phyloP scores from a whole-genome alignment of 1,140 invertebrate genomes.

The Ceratosolen fusciceps region DNA sequence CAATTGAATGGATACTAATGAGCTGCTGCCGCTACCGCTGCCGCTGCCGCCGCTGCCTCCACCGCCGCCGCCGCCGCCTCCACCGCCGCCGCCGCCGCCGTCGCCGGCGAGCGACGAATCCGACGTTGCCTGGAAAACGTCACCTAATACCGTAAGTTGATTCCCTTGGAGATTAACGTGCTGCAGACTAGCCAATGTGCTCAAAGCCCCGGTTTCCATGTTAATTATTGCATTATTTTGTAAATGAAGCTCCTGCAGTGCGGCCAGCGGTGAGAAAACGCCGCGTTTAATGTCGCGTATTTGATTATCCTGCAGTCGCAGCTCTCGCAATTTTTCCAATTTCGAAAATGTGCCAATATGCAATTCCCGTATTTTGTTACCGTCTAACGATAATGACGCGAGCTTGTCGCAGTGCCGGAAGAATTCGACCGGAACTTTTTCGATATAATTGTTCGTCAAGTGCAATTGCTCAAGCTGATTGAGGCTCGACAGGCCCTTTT shows the following conservation, averaged over 20 bases:
- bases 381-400: slow-evolving; percentile 89
- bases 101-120: slow-evolving; percentile 73
- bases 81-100: no score
- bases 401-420: slow-evolving; percentile 81
- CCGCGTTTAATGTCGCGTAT: slow-evolving; percentile 81
- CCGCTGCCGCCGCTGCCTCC: no score
- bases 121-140: slow-evolving; percentile 79
- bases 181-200: slow-evolving; percentile 85
- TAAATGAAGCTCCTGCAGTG: slow-evolving; percentile 86
- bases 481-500: slow-evolving; percentile 80
- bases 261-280: slow-evolving; percentile 85
- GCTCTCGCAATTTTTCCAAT: slow-evolving; percentile 81
- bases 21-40: no score
- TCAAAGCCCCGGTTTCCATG: slow-evolving; percentile 87
- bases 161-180: slow-evolving; percentile 92
- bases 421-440: slow-evolving; percentile 80
- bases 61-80: no score
- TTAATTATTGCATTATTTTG: slow-evolving; percentile 87
- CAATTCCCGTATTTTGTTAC: slow-evolving; percentile 88
- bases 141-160: slow-evolving; percentile 81
- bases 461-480: slow-evolving; percentile 85
- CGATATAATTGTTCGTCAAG: slow-evolving; percentile 89
- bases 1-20: slow-evolving; percentile 87
- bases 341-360: slow-evolving; percentile 85
- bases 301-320: slow-evolving; percentile 90